Evolutionary conservation across 37 sponge, comb jelly and placozoan genomes (phyloP).

Genomic region (Diacarnus erythraeanus): DNA sequence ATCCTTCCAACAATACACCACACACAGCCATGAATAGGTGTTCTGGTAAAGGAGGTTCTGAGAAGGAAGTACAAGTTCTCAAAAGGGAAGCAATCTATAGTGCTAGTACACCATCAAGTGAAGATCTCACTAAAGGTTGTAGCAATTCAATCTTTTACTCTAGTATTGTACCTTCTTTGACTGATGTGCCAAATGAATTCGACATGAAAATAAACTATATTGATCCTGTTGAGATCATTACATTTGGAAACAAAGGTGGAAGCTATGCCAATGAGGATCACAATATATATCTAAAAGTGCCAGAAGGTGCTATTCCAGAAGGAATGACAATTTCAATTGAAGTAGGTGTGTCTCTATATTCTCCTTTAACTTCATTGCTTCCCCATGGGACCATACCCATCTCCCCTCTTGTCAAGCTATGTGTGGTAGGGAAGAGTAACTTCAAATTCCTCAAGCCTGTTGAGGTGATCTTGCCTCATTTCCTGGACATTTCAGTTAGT

Average conservation of each 20-base stretch:
- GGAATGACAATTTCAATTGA: constrained; percentile 3
- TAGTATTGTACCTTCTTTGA: background rate
- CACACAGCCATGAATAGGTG: too few species aligned
- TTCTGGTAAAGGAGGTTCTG: too few species aligned
- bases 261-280: constrained; percentile 2
- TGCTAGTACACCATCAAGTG: background rate
- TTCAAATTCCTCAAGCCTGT: constrained; percentile 20
- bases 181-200: background rate
- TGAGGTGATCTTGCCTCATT: constrained; percentile 6
- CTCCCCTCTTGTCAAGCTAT: constrained; percentile 15
- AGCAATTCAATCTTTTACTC: background rate
- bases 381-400: background rate
- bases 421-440: constrained; percentile 1
- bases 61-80: too few species aligned
- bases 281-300: background rate
- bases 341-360: constrained; percentile 10
- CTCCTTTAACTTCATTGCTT: background rate
- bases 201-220: background rate
- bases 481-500: background rate
- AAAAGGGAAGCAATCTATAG: background rate
- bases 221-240: background rate
- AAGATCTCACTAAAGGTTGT: background rate
- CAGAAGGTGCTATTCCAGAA: constrained; percentile 9
- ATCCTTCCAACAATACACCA: background rate
- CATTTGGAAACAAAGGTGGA: constrained; percentile 6